phyloP scores from a whole-genome alignment of 2,888 invertebrate genomes.

The Suillia variegata region DNA sequence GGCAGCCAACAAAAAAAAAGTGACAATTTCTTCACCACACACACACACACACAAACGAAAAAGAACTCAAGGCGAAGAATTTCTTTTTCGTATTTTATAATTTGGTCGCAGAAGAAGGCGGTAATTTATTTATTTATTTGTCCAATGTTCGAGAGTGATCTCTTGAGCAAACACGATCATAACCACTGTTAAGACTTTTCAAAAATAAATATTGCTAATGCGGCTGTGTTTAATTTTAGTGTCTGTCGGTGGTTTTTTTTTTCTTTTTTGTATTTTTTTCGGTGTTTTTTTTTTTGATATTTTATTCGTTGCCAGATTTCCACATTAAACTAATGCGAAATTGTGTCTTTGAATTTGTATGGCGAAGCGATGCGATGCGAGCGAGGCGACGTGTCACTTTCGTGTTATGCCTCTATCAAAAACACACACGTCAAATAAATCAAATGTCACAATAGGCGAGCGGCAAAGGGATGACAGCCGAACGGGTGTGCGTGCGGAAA shows the following conservation, averaged over 20 bases:
- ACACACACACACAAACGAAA: too few species aligned
- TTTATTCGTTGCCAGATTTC: neutral
- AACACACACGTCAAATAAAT: slow-evolving; percentile 58
- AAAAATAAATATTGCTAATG: slow-evolving; percentile 18
- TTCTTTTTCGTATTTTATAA: too few species aligned
- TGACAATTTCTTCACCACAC: neutral
- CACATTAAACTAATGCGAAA: slow-evolving; percentile 21
- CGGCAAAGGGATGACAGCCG: slow-evolving; percentile 14
- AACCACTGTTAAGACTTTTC: slow-evolving; percentile 2
- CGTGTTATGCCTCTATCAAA: slow-evolving; percentile 55
- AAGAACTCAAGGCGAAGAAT: too few species aligned
- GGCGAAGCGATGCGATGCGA: too few species aligned
- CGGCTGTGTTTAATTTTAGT: slow-evolving; percentile 8
- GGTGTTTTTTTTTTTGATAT: neutral
- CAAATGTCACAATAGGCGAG: slow-evolving; percentile 54
- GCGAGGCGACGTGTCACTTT: slow-evolving; percentile 50
- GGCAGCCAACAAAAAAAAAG: too few species aligned
- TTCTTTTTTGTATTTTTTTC: too few species aligned
- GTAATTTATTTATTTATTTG: neutral
- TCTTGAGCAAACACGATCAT: neutral
- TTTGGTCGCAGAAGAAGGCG: neutral
- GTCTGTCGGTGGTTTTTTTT: neutral
- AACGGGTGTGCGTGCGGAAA: slow-evolving; percentile 14
- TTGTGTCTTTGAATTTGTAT: slow-evolving; percentile 29
- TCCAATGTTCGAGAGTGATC: too few species aligned